phyloP scores from a whole-genome alignment of 2,113 vertebrate species.

The Serranochromis macrocephalus region DNA sequence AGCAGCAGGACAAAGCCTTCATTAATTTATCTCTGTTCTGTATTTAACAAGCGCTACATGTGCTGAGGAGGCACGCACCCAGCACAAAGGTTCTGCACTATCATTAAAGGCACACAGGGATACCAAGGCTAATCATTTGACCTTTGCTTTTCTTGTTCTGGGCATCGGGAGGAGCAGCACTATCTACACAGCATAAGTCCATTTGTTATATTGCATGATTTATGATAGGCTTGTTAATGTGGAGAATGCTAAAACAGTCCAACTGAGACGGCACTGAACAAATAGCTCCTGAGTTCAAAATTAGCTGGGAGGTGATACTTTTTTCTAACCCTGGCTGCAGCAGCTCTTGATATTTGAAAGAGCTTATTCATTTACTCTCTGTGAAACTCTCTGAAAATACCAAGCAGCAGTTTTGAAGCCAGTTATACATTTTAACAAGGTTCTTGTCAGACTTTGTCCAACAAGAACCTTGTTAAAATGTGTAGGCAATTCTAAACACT shows the following conservation, averaged over 20 bases:
- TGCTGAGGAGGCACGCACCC: constrained; percentile 67
- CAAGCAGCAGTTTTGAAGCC: constrained; percentile 25
- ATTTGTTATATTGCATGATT: constrained; percentile 70
- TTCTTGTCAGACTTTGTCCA: constrained; percentile 17
- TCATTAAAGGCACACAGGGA: constrained; percentile 64
- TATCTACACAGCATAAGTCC: constrained; percentile 58
- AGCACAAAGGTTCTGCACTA: constrained; percentile 68
- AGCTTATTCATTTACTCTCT: not conserved
- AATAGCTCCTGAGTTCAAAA: constrained; percentile 52
- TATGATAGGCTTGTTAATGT: constrained; percentile 62
- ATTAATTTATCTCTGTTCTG: constrained; percentile 69
- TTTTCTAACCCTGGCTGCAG: constrained; percentile 26
- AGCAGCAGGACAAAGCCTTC: constrained; percentile 58
- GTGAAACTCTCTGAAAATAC: not conserved
- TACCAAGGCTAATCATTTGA: constrained; percentile 69
- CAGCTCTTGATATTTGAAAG: constrained; percentile 24
- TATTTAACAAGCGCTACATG: constrained; percentile 67
- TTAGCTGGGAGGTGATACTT: constrained; percentile 45
- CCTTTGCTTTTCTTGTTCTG: constrained; percentile 66
- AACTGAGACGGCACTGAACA: constrained; percentile 53
- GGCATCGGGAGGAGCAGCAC: constrained; percentile 21
- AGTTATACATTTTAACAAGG: not conserved
- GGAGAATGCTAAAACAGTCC: constrained; percentile 58
- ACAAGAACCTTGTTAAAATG: not conserved
- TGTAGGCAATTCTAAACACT: not conserved